Base-by-base conservation (phyloP, 2,113 vertebrate species). In the Larimichthys crocea region DNA sequence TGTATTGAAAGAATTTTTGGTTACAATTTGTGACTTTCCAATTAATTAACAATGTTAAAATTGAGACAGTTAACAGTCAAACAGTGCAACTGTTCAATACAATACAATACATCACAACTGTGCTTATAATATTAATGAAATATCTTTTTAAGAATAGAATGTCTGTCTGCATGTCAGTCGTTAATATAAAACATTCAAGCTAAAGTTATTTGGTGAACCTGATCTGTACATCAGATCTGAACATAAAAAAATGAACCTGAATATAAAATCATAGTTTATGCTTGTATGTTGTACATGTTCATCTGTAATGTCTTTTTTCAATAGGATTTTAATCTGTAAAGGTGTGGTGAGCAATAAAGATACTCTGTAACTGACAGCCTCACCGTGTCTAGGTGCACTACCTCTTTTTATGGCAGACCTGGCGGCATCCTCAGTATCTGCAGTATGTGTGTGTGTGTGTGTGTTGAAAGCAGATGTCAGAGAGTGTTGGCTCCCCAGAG, bases 401-500 rank as follows among this genome's bases (percentile, higher is more conserved):
- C 5, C 14, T n/a, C 9, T 67, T 48, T 57, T 15, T 3, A 17
- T 40, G 20, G 3, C 3, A 6, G 67, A 59, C 20, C 4, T 12
- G 31, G 14, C 48, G 49, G 22, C 3, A 19, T 56, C 20, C 17
- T 40, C 5, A 31, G 0, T 24, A 68, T 52, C 11, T 70, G 35
- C 31, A 61, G 29, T 12, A 10, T 19, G 4, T 9, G 52, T 60
- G 35, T 46, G 57, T 44, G 44, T 19, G 42, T 49, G 15, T 44
- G 26, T 59, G 72, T 80, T 82, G 72, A 71, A 35, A 82, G 71
- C 79, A 80, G 80, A 52, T 82, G 77, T 81, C 83, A 75, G 72
- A 75, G 55, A 75, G 26, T n/a, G 70, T 44, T n/a, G 60, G 83
- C 70, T 70, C 80, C 77, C 72, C 1, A 17, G 46, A 83, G 77